phyloP scores from a whole-genome alignment of 2,888 invertebrate species.

The Ophion ellenae region DNA sequence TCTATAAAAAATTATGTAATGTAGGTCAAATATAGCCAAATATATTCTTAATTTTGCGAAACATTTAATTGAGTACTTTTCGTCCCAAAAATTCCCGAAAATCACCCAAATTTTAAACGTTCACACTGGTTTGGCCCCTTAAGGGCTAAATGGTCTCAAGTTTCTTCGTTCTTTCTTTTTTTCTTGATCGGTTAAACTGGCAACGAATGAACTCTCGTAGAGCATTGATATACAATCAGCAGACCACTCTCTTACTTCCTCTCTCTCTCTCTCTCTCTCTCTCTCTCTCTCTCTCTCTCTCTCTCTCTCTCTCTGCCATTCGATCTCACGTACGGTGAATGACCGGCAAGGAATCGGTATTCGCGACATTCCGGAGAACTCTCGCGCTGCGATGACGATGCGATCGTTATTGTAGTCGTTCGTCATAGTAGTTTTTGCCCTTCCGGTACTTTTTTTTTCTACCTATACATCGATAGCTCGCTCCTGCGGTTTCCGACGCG shows the following conservation, averaged over 20 bases:
- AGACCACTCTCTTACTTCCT: not conserved
- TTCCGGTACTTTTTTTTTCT: not conserved
- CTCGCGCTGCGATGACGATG: slow-evolving; percentile 65
- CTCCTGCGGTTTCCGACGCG: not conserved
- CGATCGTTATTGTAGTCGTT: slow-evolving; percentile 70
- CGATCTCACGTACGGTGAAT: slow-evolving; percentile 65
- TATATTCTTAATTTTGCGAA: too few species aligned
- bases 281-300: not conserved
- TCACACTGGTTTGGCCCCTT: too few species aligned
- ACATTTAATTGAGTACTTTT: too few species aligned
- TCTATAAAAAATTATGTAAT: too few species aligned
- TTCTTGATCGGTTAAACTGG: slow-evolving; percentile 17
- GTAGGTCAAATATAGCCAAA: too few species aligned
- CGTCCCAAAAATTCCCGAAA: too few species aligned
- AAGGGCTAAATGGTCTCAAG: too few species aligned
- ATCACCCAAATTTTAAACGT: too few species aligned
- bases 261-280: not conserved
- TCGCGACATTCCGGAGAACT: slow-evolving; percentile 74
- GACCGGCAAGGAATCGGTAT: slow-evolving; percentile 75
- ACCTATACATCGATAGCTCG: slow-evolving; percentile 4
- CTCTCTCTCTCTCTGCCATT: not conserved
- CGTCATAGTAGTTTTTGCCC: not conserved
- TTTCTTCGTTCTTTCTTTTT: too few species aligned
- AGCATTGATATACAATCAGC: slow-evolving; percentile 26
- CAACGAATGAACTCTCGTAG: not conserved